These are phyloP conservation scores for Hucho hucho DNA, from an alignment of 2,113 vertebrate genomes.

Conservation along the genomic window DNA sequence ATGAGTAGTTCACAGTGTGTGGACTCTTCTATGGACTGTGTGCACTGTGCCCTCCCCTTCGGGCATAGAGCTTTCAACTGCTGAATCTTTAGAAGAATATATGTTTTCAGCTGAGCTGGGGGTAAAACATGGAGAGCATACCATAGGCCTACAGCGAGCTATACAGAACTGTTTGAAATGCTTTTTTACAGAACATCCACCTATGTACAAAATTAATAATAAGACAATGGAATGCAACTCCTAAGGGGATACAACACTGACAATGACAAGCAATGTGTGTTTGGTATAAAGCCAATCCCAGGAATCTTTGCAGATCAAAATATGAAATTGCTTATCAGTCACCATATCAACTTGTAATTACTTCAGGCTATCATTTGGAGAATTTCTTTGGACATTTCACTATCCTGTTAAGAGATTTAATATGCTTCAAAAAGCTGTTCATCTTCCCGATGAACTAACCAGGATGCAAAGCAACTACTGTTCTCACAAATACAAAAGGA, in stretches of 20 bases:
- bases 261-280: slow-evolving; percentile 35
- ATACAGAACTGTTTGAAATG: slow-evolving; percentile 28
- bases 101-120: slow-evolving; percentile 32
- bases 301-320: slow-evolving; percentile 46
- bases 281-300: slow-evolving; percentile 43
- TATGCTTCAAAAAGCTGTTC: slow-evolving; percentile 38
- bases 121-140: slow-evolving; percentile 35
- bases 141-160: slow-evolving; percentile 25
- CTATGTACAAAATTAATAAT: slow-evolving; percentile 36
- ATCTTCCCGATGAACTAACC: slow-evolving; percentile 6
- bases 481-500: slow-evolving; percentile 43
- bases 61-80: slow-evolving; percentile 42
- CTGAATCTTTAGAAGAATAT: slow-evolving; percentile 51
- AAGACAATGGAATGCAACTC: slow-evolving; percentile 29
- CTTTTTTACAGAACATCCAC: slow-evolving; percentile 36
- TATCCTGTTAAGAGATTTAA: slow-evolving; percentile 47
- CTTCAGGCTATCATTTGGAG: slow-evolving; percentile 49
- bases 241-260: slow-evolving; percentile 17
- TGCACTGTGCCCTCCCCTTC: slow-evolving; percentile 34
- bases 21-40: slow-evolving; percentile 2
- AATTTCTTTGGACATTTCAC: slow-evolving; percentile 55
- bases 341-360: slow-evolving; percentile 55
- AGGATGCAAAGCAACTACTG: slow-evolving; percentile 37
- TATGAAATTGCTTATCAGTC: slow-evolving; percentile 46
- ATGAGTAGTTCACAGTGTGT: slow-evolving; percentile 13